Evolutionary conservation across 2,888 invertebrate species (phyloP).

Genomic region (Diachrysia chrysitis): DNA sequence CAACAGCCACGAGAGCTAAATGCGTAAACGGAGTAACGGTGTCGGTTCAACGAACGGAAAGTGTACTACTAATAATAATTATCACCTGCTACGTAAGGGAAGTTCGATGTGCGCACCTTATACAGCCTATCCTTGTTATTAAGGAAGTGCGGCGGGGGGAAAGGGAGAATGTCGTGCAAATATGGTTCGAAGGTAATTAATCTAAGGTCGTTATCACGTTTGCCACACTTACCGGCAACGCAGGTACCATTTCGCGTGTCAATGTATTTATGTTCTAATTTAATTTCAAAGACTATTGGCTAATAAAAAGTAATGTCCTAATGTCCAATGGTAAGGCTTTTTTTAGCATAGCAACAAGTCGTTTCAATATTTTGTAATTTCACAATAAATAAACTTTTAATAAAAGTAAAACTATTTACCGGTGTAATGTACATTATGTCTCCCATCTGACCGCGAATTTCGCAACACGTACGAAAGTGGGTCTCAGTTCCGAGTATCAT

Average conservation of each 20-base stretch:
- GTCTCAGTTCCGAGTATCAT: constrained; percentile 62
- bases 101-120: constrained; percentile 70
- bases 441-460: constrained; percentile 69
- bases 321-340: neutral
- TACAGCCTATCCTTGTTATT: constrained; percentile 69
- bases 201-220: constrained; percentile 35
- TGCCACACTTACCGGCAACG: constrained; percentile 28
- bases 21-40: constrained; percentile 86
- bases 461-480: constrained; percentile 64
- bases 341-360: neutral
- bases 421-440: constrained; percentile 56
- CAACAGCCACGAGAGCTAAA: constrained; percentile 80
- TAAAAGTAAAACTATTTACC: constrained; percentile 29
- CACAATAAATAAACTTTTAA: constrained; percentile 22
- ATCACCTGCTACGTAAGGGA: constrained; percentile 81
- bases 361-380: constrained; percentile 38
- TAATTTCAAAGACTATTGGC: constrained; percentile 9
- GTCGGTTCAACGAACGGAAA: constrained; percentile 86
- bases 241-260: constrained; percentile 10
- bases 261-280: constrained; percentile 2
- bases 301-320: neutral
- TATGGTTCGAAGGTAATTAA: constrained; percentile 45
- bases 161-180: constrained; percentile 42
- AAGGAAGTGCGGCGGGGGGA: constrained; percentile 51
- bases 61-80: constrained; percentile 84